phyloP scores from a whole-genome alignment of 2,113 vertebrate species.

The Ammodytes marinus region DNA sequence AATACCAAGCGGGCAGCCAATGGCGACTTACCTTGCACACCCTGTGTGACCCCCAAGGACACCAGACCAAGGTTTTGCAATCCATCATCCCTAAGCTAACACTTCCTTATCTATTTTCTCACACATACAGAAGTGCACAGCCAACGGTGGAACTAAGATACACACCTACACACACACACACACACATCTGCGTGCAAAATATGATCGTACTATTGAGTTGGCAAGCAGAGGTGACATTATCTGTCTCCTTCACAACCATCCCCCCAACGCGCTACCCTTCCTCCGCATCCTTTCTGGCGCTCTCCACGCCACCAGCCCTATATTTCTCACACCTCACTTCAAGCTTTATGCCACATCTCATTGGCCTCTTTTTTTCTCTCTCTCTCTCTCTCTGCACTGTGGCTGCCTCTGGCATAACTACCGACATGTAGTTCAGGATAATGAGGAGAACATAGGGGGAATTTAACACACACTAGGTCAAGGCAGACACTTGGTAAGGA shows the following conservation, averaged over 20 bases:
- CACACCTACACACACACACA: constrained; percentile 74
- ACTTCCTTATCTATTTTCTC: constrained; percentile 68
- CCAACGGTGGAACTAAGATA: constrained; percentile 57
- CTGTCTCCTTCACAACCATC: constrained; percentile 66
- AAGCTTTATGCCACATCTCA: constrained; percentile 54
- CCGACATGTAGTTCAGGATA: constrained; percentile 68
- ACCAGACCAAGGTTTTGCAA: constrained; percentile 79
- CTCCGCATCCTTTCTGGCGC: constrained; percentile 59
- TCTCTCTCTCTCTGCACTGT: constrained; percentile 21
- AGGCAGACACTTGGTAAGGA: constrained; percentile 56
- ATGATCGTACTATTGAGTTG: constrained; percentile 50
- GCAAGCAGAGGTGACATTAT: constrained; percentile 69
- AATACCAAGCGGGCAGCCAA: constrained; percentile 62
- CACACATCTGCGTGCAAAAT: constrained; percentile 64
- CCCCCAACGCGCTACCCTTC: constrained; percentile 65
- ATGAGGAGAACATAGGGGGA: constrained; percentile 64
- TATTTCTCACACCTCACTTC: constrained; percentile 63
- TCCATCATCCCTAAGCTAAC: constrained; percentile 77
- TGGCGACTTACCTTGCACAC: constrained; percentile 75
- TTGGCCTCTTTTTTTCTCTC: constrained; percentile 69
- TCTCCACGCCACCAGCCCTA: constrained; percentile 56
- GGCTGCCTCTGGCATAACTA: constrained; percentile 69
- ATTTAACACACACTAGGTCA: constrained; percentile 60
- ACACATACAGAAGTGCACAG: constrained; percentile 44
- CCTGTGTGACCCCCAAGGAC: constrained; percentile 78